phyloP scores from a whole-genome alignment of 2,888 invertebrate species.

The Dioctria rufipes region DNA sequence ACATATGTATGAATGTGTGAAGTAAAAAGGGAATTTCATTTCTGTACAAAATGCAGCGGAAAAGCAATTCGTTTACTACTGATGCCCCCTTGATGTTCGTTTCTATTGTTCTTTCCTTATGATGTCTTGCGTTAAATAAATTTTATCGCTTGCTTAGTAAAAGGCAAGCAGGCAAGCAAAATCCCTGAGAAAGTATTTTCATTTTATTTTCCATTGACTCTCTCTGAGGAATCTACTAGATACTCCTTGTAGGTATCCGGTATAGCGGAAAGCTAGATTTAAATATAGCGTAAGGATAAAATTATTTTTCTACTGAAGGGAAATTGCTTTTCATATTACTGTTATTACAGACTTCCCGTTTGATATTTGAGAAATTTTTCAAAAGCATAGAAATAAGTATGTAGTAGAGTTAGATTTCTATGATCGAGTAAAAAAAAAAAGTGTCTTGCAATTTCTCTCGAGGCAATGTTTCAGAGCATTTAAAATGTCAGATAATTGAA shows the following conservation, averaged over 20 bases:
- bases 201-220: slow-evolving; percentile 8
- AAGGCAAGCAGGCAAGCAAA: not conserved
- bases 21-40: not conserved
- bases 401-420: not conserved
- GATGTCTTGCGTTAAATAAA: slow-evolving; percentile 33
- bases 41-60: slow-evolving; percentile 3
- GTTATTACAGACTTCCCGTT: slow-evolving; percentile 2
- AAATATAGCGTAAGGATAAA: slow-evolving; percentile 3
- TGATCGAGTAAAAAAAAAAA: too few species aligned
- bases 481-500: too few species aligned
- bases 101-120: not conserved
- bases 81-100: not conserved
- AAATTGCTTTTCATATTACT: slow-evolving; percentile 29
- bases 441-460: too few species aligned
- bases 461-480: too few species aligned
- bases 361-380: not conserved
- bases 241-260: not conserved
- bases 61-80: not conserved
- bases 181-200: slow-evolving; percentile 17
- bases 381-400: not conserved
- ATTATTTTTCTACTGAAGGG: slow-evolving; percentile 16
- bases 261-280: too few species aligned
- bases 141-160: slow-evolving; percentile 33
- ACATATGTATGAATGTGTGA: not conserved
- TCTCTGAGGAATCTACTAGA: not conserved